Evolutionary conservation across 2,797 vertebrate genomes (phyloP).

Genomic region (Alcedo quadribrachys): DNA sequence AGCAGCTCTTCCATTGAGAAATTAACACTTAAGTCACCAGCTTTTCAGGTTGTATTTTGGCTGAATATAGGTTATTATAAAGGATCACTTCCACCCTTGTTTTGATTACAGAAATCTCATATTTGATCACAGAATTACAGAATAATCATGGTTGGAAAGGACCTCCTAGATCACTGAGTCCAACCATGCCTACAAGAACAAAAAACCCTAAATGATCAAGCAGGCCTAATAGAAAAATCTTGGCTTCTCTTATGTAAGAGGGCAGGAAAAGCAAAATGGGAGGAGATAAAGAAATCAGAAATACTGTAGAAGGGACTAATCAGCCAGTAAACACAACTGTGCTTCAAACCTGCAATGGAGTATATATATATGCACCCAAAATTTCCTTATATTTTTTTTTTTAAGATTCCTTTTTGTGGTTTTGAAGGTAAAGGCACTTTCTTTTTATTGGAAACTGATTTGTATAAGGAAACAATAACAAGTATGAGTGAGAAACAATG

Average conservation of each 20-base stretch:
- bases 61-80: conserved; percentile 13
- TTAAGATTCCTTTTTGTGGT: background rate
- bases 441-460: background rate
- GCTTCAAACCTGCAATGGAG: background rate
- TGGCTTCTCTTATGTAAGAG: background rate
- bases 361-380: background rate
- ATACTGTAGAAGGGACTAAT: background rate
- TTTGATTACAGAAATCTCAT: background rate
- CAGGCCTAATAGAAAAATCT: background rate
- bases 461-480: background rate
- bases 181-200: too few relatives aligned
- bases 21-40: conserved; percentile 24
- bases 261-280: background rate
- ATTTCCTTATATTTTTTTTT: background rate
- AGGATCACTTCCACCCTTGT: background rate
- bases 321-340: background rate
- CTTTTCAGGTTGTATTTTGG: conserved; percentile 47
- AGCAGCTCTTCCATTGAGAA: conserved; percentile 27
- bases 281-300: background rate
- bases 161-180: too few relatives aligned
- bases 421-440: background rate
- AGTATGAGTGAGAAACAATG: background rate
- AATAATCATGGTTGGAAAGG: too few relatives aligned
- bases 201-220: background rate
- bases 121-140: background rate